Conservation (phyloP, 2,888 invertebrate genomes). For the Coronaproctus castanopsis region DNA sequence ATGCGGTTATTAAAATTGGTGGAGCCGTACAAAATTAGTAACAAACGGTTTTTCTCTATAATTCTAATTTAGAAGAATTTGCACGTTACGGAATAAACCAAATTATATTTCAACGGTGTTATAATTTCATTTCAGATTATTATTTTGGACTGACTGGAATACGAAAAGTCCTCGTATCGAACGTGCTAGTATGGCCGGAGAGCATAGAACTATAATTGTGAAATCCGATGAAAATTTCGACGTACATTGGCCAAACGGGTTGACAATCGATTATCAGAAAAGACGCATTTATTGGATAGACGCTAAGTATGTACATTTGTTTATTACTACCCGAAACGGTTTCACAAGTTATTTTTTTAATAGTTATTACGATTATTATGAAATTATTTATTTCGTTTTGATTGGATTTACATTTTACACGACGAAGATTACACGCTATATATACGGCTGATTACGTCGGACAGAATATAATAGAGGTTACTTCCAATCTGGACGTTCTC, state of each 20-base stretch:
- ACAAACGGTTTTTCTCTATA: too few species aligned
- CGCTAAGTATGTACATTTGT: constrained; percentile 33
- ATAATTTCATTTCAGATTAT: constrained; percentile 29
- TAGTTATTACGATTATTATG: too few species aligned
- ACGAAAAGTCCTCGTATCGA: constrained; percentile 57
- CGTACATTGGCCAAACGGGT: constrained; percentile 64
- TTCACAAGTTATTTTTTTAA: too few species aligned
- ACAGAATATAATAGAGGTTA: constrained; percentile 41
- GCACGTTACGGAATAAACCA: too few species aligned
- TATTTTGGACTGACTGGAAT: constrained; percentile 84
- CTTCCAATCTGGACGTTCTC: constrained; percentile 50
- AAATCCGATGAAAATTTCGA: constrained; percentile 36
- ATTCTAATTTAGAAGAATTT: too few species aligned
- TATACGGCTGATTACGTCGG: constrained; percentile 69
- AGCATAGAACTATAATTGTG: constrained; percentile 37
- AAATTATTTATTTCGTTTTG: too few species aligned
- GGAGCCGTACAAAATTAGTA: too few species aligned
- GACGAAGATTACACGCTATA: constrained; percentile 54
- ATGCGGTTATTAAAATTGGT: too few species aligned
- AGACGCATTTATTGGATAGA: constrained; percentile 66
- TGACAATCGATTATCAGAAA: constrained; percentile 54
- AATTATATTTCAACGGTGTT: too few species aligned
- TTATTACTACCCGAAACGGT: too few species aligned
- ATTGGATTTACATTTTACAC: too few species aligned
- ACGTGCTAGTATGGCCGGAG: constrained; percentile 58